A percentile compares a stretch with the other conserved stretches of the same genome.
Evolutionary conservation across 2,113 vertebrate genomes (phyloP).

Genomic region (Anarhynchus alexandrinus): DNA sequence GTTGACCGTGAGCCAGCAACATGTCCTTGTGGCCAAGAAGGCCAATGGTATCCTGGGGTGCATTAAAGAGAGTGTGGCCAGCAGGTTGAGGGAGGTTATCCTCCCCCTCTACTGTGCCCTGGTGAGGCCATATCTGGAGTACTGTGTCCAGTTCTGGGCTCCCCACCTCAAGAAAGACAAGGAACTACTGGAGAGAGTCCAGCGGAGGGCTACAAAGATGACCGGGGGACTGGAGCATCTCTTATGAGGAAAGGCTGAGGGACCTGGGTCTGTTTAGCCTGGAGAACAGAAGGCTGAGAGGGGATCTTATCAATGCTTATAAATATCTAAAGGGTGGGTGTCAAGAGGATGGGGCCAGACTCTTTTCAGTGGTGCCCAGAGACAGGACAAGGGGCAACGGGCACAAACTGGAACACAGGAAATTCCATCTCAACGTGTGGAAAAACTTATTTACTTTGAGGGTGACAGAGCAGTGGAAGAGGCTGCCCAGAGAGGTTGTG

Average conservation of each 20-base stretch:
- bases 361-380: neutral
- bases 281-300: neutral
- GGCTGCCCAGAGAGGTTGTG: neutral
- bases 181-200: neutral
- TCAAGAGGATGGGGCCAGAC: neutral
- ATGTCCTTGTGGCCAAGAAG: neutral
- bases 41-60: neutral
- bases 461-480: neutral
- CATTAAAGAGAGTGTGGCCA: neutral
- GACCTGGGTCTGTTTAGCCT: neutral
- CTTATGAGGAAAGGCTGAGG: neutral
- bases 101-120: neutral
- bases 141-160: neutral
- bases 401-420: neutral
- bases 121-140: neutral
- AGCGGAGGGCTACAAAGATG: neutral
- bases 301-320: neutral
- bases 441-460: neutral
- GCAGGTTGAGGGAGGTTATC: neutral
- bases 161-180: neutral
- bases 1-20: neutral
- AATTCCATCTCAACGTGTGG: neutral
- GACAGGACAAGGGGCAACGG: neutral
- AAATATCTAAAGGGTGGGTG: neutral
- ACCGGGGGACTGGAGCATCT: neutral